These are phyloP conservation scores for Acrossocheilus fasciatus DNA, from an alignment of 2,797 vertebrate genomes.

Conservation along the genomic window DNA sequence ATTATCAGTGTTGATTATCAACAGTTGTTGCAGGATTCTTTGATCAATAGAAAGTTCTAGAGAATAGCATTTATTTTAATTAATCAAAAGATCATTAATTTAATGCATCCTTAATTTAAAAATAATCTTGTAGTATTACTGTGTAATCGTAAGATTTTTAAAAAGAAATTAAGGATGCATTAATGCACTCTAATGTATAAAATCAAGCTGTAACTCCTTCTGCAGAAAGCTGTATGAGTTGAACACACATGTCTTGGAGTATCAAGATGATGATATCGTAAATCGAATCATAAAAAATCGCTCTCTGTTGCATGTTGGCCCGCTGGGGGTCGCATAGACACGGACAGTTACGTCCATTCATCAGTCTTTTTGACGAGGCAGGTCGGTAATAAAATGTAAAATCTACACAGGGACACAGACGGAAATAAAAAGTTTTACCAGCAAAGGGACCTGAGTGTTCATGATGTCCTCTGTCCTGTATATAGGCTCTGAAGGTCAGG, in stretches of 20 bases:
- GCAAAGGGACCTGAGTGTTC: constrained; percentile 12
- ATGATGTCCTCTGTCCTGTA: not conserved
- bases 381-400: constrained; percentile 29
- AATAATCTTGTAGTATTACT: not conserved
- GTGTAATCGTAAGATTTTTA: not conserved
- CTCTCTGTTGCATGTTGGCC: not conserved
- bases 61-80: not conserved
- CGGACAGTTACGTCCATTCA: not conserved
- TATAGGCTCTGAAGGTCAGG: constrained; percentile 12
- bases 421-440: constrained; percentile 46
- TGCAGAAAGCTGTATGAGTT: not conserved
- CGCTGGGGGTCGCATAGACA: not conserved
- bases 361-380: constrained; percentile 38
- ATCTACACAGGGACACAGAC: constrained; percentile 23
- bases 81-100: not conserved
- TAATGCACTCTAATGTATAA: not conserved
- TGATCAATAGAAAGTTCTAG: not conserved
- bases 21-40: not conserved
- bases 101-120: not conserved
- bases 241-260: not conserved
- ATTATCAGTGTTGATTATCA: not conserved
- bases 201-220: not conserved
- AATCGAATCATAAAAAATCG: not conserved
- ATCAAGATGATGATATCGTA: not conserved
- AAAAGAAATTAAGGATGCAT: not conserved